phyloP scores from a whole-genome alignment of 2,888 invertebrate genomes.

The Polietes domitor region DNA sequence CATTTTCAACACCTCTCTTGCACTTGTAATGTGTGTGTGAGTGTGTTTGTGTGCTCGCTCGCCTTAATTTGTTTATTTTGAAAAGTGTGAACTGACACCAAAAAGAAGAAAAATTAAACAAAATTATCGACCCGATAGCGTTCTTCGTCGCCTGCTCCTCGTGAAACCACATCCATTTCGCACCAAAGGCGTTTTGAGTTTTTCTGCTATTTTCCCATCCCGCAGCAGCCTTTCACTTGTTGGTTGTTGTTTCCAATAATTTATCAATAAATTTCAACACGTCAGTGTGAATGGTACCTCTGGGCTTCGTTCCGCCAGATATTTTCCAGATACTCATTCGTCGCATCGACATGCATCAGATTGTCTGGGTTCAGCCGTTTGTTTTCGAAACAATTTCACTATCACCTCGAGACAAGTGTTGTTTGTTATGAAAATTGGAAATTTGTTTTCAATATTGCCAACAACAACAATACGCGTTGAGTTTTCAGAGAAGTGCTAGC shows the following conservation, averaged over 20 bases:
- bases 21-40: slow-evolving; percentile 43
- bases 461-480: neutral
- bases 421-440: slow-evolving; percentile 29
- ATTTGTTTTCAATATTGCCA: slow-evolving; percentile 20
- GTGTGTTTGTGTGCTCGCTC: slow-evolving; percentile 15
- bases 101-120: neutral
- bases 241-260: slow-evolving; percentile 15
- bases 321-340: neutral
- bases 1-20: slow-evolving; percentile 54
- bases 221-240: neutral
- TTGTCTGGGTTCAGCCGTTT: slow-evolving; percentile 14
- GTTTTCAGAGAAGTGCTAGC: neutral
- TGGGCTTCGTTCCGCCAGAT: slow-evolving; percentile 6
- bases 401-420: slow-evolving; percentile 29
- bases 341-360: neutral
- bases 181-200: slow-evolving; percentile 12
- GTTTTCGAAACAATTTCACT: slow-evolving; percentile 40
- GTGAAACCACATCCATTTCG: slow-evolving; percentile 24
- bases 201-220: neutral
- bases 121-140: slow-evolving; percentile 10
- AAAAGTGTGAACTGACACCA: slow-evolving; percentile 56
- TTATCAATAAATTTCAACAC: slow-evolving; percentile 40
- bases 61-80: slow-evolving; percentile 61
- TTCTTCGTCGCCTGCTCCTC: neutral
- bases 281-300: neutral